A percentile compares a stretch with the other conserved stretches of the same genome.
Conservation (phyloP, 2,113 vertebrate genomes). For the Catharus fuscescens region DNA sequence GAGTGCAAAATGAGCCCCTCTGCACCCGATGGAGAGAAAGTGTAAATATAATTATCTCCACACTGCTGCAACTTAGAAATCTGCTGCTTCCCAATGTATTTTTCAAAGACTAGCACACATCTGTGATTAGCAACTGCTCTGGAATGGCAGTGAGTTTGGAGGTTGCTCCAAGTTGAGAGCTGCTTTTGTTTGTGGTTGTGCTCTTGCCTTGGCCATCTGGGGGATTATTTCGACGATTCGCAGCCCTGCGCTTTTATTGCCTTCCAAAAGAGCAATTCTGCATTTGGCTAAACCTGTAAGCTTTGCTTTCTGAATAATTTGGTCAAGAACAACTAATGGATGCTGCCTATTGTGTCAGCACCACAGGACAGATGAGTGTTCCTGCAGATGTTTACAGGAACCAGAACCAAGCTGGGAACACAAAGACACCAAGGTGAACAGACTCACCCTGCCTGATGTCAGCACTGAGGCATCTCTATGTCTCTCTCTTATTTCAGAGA, state of each 20-base stretch:
- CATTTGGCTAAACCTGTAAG: not conserved
- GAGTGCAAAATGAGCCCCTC: not conserved
- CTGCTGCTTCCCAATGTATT: not conserved
- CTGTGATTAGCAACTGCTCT: not conserved
- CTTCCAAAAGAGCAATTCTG: slow-evolving; percentile 7
- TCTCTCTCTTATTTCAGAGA: not conserved
- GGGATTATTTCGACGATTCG: not conserved
- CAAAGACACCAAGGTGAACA: not conserved
- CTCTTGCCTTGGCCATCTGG: not conserved
- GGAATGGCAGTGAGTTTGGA: not conserved
- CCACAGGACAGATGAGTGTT: not conserved
- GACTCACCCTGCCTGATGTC: not conserved
- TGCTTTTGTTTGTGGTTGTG: not conserved
- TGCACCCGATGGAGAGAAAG: not conserved
- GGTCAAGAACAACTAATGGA: not conserved
- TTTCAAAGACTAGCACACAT: not conserved
- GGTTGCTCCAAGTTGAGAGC: not conserved
- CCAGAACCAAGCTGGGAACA: not conserved
- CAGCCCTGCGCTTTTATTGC: not conserved
- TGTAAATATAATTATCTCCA: slow-evolving; percentile 3
- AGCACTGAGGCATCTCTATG: not conserved
- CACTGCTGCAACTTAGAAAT: not conserved
- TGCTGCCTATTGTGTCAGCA: not conserved
- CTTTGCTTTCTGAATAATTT: not conserved
- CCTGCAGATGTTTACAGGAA: not conserved